phyloP scores from a whole-genome alignment of 2,113 vertebrate genomes.

The Megaceryle maxima region DNA sequence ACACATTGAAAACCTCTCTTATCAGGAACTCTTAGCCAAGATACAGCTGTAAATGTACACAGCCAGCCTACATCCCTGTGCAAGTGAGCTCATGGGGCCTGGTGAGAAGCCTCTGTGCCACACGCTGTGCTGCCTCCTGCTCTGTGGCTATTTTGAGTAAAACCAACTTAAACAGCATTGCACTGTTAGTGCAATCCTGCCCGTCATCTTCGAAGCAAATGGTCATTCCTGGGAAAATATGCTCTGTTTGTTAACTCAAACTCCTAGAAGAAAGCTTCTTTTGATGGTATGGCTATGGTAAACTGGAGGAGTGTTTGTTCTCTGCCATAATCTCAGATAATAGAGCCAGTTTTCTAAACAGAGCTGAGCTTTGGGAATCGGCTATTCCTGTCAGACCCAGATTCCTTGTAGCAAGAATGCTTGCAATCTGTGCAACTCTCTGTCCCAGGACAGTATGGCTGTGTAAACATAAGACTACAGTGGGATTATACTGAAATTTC shows the following conservation, averaged over 20 bases:
- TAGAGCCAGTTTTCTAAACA: slow-evolving; percentile 31
- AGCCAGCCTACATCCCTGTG: neutral
- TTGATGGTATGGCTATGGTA: neutral
- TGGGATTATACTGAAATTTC: neutral
- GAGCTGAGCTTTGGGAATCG: slow-evolving; percentile 42
- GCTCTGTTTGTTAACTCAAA: neutral
- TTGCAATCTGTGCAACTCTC: neutral
- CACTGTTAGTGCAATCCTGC: neutral
- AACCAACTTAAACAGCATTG: accelerated
- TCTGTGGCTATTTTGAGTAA: neutral
- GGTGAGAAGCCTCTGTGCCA: neutral
- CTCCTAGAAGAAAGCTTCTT: slow-evolving; percentile 12
- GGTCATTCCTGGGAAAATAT: neutral
- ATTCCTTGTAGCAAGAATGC: slow-evolving; percentile 60
- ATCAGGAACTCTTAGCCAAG: neutral
- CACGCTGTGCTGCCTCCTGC: neutral
- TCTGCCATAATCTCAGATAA: slow-evolving; percentile 8
- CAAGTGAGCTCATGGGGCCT: neutral
- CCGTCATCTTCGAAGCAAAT: neutral
- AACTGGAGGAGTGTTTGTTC: slow-evolving; percentile 8
- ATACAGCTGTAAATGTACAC: neutral
- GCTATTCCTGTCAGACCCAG: slow-evolving; percentile 19
- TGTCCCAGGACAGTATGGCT: slow-evolving; percentile 43
- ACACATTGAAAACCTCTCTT: neutral
- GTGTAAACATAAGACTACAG: slow-evolving; percentile 25